A percentile compares a stretch with the other conserved stretches of the same genome.
These are phyloP conservation scores for Synergus umbraculus DNA, from an alignment of 2,888 invertebrate genomes.

Conservation along the genomic window DNA sequence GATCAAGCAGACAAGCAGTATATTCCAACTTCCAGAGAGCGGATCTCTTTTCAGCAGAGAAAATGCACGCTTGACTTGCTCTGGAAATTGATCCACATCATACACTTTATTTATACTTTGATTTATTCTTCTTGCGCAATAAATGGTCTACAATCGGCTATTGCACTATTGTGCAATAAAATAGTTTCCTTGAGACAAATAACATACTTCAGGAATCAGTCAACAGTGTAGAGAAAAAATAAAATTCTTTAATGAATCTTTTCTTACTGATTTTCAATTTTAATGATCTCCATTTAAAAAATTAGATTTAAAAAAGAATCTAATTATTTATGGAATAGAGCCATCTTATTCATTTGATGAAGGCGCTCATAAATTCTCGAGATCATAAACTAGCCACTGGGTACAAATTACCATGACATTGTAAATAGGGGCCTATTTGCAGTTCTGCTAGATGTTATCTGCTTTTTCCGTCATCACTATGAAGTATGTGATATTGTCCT, in stretches of 20 bases:
- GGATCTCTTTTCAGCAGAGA: slow-evolving; percentile 2
- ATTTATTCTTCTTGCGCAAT: slow-evolving; percentile 16
- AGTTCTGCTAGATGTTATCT: slow-evolving; percentile 15
- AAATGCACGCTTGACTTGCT: slow-evolving; percentile 1
- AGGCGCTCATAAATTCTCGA: slow-evolving; percentile 6
- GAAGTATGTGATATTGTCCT: slow-evolving; percentile 32
- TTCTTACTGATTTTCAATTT: no score
- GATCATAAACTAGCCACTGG: slow-evolving; percentile 18
- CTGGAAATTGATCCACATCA: slow-evolving; percentile 10
- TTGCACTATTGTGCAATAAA: not conserved
- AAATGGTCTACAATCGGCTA: not conserved
- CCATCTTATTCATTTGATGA: slow-evolving; percentile 1
- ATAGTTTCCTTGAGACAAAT: not conserved
- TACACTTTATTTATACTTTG: slow-evolving; percentile 18
- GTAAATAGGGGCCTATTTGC: slow-evolving; percentile 8
- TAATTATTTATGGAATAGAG: not conserved
- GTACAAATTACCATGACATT: slow-evolving; percentile 21
- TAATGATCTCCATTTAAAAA: no score
- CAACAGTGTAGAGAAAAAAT: not conserved
- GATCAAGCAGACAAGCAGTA: not conserved
- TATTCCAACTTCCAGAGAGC: not conserved
- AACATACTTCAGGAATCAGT: not conserved
- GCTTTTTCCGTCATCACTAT: slow-evolving; percentile 18
- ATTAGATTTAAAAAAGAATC: no score
- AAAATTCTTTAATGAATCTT: no score